A percentile compares a stretch with the other conserved stretches of the same genome.
phyloP scores from a whole-genome alignment of 2,888 invertebrate genomes.

The Dascillus cervinus region DNA sequence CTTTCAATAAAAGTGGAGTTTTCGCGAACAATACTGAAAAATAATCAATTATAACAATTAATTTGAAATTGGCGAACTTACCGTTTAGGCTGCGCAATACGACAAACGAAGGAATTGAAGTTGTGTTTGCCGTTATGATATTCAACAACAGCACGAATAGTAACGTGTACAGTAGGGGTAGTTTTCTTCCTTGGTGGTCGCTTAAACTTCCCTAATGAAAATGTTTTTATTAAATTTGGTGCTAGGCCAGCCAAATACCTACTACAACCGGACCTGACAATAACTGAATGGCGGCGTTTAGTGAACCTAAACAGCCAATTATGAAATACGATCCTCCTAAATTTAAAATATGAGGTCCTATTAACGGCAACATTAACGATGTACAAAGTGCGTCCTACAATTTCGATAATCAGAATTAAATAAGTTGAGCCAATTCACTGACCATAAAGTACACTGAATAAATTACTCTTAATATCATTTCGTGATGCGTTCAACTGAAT shows the following conservation, averaged over 20 bases:
- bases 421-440: too few species aligned
- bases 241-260: slow-evolving; percentile 25
- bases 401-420: too few species aligned
- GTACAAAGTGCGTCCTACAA: slow-evolving; percentile 52
- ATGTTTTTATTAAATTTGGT: background rate
- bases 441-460: too few species aligned
- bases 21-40: slow-evolving; percentile 55
- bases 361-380: slow-evolving; percentile 49
- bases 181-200: slow-evolving; percentile 50
- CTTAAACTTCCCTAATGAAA: slow-evolving; percentile 52
- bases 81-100: slow-evolving; percentile 48
- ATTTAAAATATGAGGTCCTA: slow-evolving; percentile 45
- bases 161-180: slow-evolving; percentile 44
- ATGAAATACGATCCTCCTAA: slow-evolving; percentile 50
- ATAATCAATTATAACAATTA: background rate
- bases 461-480: too few species aligned
- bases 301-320: slow-evolving; percentile 49
- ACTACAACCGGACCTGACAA: slow-evolving; percentile 53
- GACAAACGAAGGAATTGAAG: slow-evolving; percentile 44
- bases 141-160: slow-evolving; percentile 46
- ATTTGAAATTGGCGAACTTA: slow-evolving; percentile 25
- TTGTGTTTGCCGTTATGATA: slow-evolving; percentile 42
- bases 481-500: too few species aligned
- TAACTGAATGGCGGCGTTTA: slow-evolving; percentile 51
- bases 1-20: slow-evolving; percentile 54